Evolutionary conservation across 2,797 vertebrate genomes (phyloP).

Genomic region (Sebastes iracundus): DNA sequence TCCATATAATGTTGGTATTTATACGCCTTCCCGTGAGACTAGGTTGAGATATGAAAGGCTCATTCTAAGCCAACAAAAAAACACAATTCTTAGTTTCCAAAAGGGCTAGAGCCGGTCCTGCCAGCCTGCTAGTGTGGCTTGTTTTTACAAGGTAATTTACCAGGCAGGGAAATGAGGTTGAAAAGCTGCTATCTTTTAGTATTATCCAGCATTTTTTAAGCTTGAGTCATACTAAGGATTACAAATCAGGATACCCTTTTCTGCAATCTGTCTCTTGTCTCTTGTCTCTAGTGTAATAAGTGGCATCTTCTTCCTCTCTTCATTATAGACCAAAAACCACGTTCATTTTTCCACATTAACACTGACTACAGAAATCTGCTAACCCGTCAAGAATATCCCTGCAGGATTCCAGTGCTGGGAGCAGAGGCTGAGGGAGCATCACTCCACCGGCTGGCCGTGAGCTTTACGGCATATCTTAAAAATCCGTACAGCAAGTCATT

Average conservation of each 20-base stretch:
- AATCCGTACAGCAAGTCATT: slow-evolving; percentile 66
- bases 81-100: too few relatives aligned
- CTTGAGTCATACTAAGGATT: not conserved
- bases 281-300: not conserved
- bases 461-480: slow-evolving; percentile 66
- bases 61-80: too few relatives aligned
- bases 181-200: not conserved
- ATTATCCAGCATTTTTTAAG: not conserved
- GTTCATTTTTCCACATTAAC: not conserved
- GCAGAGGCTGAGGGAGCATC: slow-evolving; percentile 30
- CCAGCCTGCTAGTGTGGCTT: not conserved
- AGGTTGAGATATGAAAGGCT: too few relatives aligned
- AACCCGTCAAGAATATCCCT: slow-evolving; percentile 8
- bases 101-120: too few relatives aligned
- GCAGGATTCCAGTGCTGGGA: slow-evolving; percentile 7
- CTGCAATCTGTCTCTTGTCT: not conserved
- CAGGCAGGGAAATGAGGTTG: not conserved
- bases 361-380: not conserved
- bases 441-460: slow-evolving; percentile 20
- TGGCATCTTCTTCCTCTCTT: not conserved
- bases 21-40: too few relatives aligned
- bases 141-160: not conserved
- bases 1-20: too few relatives aligned
- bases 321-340: not conserved
- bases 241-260: not conserved